Evolutionary conservation across 2,888 invertebrate genomes (phyloP).

Genomic region (Selenia dentaria): DNA sequence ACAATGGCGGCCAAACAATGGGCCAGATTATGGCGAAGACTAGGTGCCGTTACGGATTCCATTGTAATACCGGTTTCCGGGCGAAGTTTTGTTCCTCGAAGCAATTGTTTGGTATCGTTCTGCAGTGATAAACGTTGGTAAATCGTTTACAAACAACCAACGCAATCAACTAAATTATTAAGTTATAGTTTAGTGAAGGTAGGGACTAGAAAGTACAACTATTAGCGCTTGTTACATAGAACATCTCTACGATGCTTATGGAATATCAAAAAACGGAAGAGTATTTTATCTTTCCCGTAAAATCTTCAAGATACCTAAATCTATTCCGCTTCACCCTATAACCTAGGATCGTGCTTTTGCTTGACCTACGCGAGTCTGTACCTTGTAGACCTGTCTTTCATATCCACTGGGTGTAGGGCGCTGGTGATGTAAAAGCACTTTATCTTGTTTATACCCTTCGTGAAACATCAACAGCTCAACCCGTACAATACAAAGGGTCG

Average conservation of each 20-base stretch:
- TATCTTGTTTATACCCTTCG: conserved; percentile 55
- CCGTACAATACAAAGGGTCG: conserved; percentile 48
- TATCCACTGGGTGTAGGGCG: conserved; percentile 28
- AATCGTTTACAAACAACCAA: conserved; percentile 12
- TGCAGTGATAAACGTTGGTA: conserved; percentile 19
- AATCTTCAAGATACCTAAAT: too few relatives aligned
- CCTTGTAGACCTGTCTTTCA: conserved; percentile 36
- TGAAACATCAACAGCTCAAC: conserved; percentile 40
- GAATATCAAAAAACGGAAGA: too few relatives aligned
- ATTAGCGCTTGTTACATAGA: too few relatives aligned
- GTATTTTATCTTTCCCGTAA: too few relatives aligned
- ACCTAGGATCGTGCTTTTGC: too few relatives aligned
- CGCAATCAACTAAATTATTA: too few relatives aligned
- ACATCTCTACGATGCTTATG: too few relatives aligned
- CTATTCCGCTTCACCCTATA: conserved; percentile 32
- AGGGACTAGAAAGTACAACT: too few relatives aligned
- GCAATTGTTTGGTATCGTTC: conserved; percentile 32
- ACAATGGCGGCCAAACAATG: conserved; percentile 62
- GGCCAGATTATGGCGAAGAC: conserved; percentile 55
- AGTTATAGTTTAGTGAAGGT: too few relatives aligned
- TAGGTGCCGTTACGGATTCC: conserved; percentile 46
- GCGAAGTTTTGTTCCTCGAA: conserved; percentile 30
- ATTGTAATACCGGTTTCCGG: conserved; percentile 44
- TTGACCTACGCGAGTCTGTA: neutral
- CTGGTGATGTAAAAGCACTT: conserved; percentile 48